A percentile compares a stretch with the other conserved stretches of the same genome.
These are phyloP conservation scores for Bombus haemorrhoidalis DNA, from an alignment of 1,140 invertebrate genomes.

Conservation along the genomic window DNA sequence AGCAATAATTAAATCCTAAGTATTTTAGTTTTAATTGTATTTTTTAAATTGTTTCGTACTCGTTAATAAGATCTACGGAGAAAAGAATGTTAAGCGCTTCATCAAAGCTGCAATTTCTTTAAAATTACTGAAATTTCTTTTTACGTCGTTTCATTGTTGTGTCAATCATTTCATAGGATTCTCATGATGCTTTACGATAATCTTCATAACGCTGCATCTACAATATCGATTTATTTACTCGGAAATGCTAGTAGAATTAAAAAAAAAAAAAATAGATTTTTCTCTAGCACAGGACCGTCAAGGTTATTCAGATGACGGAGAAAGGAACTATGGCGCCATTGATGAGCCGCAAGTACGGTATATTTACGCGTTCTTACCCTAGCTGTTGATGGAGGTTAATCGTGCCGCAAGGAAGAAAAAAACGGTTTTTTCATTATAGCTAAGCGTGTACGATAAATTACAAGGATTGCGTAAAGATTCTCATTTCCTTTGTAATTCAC, in stretches of 20 bases:
- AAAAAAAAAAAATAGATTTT: constrained; percentile 67
- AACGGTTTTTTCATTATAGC: neutral
- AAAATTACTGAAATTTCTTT: neutral
- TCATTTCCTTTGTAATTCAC: neutral
- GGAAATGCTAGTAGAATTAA: constrained; percentile 26
- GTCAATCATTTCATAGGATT: neutral
- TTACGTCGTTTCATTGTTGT: neutral
- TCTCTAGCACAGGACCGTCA: constrained; percentile 66
- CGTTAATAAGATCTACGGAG: too few relatives aligned
- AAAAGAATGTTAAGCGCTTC: too few relatives aligned
- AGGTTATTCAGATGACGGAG: constrained; percentile 65
- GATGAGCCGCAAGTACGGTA: constrained; percentile 64
- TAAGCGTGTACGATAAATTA: neutral
- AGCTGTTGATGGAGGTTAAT: constrained; percentile 28
- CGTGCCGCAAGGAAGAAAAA: constrained; percentile 32
- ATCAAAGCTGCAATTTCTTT: too few relatives aligned
- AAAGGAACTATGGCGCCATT: constrained; percentile 72
- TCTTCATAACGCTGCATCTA: constrained; percentile 6
- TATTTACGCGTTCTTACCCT: constrained; percentile 61
- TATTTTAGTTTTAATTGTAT: too few relatives aligned
- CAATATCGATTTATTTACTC: constrained; percentile 29
- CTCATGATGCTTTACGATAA: neutral
- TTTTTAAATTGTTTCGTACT: neutral
- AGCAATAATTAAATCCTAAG: too few relatives aligned
- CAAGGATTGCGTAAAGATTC: neutral